These are phyloP conservation scores for Ennomos quercinarius DNA, from an alignment of 2,888 invertebrate species.

Conservation along the genomic window DNA sequence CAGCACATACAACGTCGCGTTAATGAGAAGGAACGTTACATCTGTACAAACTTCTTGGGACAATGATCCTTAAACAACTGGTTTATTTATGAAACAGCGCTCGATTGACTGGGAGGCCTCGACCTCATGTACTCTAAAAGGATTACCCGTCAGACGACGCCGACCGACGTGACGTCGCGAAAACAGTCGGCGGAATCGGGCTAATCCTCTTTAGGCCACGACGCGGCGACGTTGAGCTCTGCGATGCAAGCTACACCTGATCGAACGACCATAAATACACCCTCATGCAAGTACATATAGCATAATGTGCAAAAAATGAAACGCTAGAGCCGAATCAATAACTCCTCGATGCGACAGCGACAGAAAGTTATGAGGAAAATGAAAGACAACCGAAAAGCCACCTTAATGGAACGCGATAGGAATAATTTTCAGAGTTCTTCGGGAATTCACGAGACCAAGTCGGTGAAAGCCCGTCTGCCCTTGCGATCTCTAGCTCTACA, in stretches of 20 bases:
- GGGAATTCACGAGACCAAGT: slow-evolving; percentile 59
- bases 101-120: slow-evolving; percentile 56
- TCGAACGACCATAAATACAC: slow-evolving; percentile 48
- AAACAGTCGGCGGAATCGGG: slow-evolving; percentile 56
- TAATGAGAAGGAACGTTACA: slow-evolving; percentile 10
- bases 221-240: slow-evolving; percentile 39
- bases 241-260: slow-evolving; percentile 43
- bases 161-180: slow-evolving; percentile 40
- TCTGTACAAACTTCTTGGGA: slow-evolving; percentile 50
- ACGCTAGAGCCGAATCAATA: slow-evolving; percentile 68
- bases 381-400: slow-evolving; percentile 56
- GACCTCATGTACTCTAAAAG: slow-evolving; percentile 57
- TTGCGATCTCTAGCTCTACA: slow-evolving; percentile 75
- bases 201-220: slow-evolving; percentile 57
- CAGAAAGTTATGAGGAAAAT: slow-evolving; percentile 65
- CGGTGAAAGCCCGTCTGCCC: slow-evolving; percentile 81
- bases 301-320: slow-evolving; percentile 54
- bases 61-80: slow-evolving; percentile 52
- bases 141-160: slow-evolving; percentile 54
- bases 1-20: neutral
- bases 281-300: slow-evolving; percentile 49
- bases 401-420: slow-evolving; percentile 58
- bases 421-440: slow-evolving; percentile 56
- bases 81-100: slow-evolving; percentile 56
- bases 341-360: slow-evolving; percentile 61